phyloP scores from a whole-genome alignment of 1,140 invertebrate genomes.

The Zaprionus africanus region DNA sequence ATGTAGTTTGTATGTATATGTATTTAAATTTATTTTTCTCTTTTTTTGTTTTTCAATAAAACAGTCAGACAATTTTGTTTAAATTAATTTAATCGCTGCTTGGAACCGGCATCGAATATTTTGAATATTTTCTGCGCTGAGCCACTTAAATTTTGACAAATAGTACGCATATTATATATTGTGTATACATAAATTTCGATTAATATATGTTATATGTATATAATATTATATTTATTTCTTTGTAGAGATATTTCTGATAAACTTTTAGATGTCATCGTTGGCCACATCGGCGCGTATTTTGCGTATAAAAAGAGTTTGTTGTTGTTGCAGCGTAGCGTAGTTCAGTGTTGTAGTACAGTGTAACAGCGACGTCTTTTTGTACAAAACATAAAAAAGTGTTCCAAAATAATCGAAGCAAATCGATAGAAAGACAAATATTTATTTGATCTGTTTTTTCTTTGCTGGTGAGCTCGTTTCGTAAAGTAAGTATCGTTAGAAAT shows the following conservation, averaged over 20 bases:
- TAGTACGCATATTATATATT: conserved; percentile 49
- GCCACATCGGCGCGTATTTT: conserved; percentile 47
- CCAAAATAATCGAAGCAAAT: conserved; percentile 54
- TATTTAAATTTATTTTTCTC: conserved; percentile 61
- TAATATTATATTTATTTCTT: conserved; percentile 49
- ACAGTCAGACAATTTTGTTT: conserved; percentile 78
- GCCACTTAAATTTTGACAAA: conserved; percentile 71
- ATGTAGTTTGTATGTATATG: conserved; percentile 39
- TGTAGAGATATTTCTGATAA: conserved; percentile 32
- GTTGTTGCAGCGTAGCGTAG: conserved; percentile 55
- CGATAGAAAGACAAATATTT: conserved; percentile 26
- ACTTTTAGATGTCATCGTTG: conserved; percentile 10
- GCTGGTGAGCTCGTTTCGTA: conserved; percentile 60
- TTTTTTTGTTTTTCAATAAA: conserved; percentile 51
- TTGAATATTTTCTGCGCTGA: conserved; percentile 75
- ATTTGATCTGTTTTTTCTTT: conserved; percentile 15
- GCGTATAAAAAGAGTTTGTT: conserved; percentile 45
- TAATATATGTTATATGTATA: conserved; percentile 29
- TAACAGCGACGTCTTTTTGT: conserved; percentile 39
- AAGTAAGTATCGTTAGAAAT: conserved; percentile 42
- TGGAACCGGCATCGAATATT: conserved; percentile 68
- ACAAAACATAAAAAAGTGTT: conserved; percentile 35
- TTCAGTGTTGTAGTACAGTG: conserved; percentile 35
- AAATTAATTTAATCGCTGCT: conserved; percentile 54
- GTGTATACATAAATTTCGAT: conserved; percentile 52